These are phyloP conservation scores for Latrodectus elegans DNA, from an alignment of 2,888 invertebrate species.

Conservation along the genomic window DNA sequence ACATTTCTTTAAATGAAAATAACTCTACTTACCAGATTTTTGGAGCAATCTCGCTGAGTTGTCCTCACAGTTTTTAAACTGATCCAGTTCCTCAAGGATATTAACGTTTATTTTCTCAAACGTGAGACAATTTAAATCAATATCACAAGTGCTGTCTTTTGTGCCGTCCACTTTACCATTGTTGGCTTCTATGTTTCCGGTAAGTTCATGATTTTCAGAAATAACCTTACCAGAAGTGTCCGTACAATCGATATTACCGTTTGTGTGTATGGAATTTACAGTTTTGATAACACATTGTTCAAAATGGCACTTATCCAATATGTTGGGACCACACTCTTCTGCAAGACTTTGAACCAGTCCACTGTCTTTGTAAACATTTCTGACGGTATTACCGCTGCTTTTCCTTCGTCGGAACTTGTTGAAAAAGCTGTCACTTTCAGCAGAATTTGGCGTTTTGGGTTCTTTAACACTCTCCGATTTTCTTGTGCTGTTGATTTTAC, in stretches of 20 bases:
- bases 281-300: too few relatives aligned
- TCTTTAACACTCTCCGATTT: not conserved
- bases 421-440: constrained; percentile 11
- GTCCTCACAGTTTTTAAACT: not conserved
- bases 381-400: constrained; percentile 6
- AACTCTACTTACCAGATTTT: too few relatives aligned
- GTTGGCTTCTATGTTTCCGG: not conserved
- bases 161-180: too few relatives aligned
- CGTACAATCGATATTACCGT: too few relatives aligned
- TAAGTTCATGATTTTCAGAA: not conserved
- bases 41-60: too few relatives aligned
- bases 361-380: not conserved
- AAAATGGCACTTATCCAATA: too few relatives aligned
- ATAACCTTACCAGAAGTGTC: not conserved
- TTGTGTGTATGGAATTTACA: too few relatives aligned
- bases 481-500: not conserved
- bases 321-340: too few relatives aligned
- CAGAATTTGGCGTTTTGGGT: not conserved
- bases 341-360: too few relatives aligned
- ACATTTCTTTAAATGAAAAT: too few relatives aligned
- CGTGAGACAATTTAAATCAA: not conserved
- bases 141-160: not conserved
- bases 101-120: not conserved
- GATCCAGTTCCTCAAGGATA: not conserved
- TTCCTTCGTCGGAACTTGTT: constrained; percentile 33